Base-by-base conservation (phyloP, 2,888 invertebrate species). In the Ethmia dodecea region DNA sequence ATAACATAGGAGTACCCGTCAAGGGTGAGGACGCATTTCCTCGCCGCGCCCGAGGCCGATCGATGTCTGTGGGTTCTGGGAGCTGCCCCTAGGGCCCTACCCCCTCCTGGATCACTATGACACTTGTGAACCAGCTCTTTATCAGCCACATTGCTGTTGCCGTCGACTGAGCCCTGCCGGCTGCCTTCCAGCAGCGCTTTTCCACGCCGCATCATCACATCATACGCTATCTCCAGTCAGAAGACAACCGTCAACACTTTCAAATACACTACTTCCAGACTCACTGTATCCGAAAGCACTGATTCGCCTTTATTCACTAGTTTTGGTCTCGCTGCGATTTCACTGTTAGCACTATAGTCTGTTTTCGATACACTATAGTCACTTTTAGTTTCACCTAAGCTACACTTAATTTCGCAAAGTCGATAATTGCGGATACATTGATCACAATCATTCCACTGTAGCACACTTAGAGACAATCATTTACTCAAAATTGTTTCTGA, bases 1-100 rank as follows among this genome's bases (percentile, higher is more conserved):
- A 95, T 95, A 56, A 94, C 94, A 79, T 95, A 95, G 46, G 93
- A 93, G 84, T 94, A 94, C 58, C 94, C 94, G 72, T 94, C 94
- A 51, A 95, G 88, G 29, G 93, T 94, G 48, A 94, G 90, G 45
- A 94, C 92, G 84, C 94, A 95, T 80, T 93, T 93, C 63, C 92
- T 88, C 13, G 92, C 88, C 41, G 89, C 89, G 55, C 88, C 80
- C 44, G 88, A 88, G 36, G 87, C 71, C 15, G 83, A 79, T 46
- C 79, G 71, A 59, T 81, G 81, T 34, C 86, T 71, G 28, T 69
- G 62, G 30, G 72, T 60, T 46, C 83, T 69, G 2, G 80, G 77
- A 31, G 64, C 66, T 26, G 76, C 70, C 36, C 75, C 81, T 43
- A 80, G 46, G 18, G 84, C 83, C 43, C 80, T 60, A 8, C 86